Base-by-base conservation (phyloP, 2,888 invertebrate genomes). In the Pecten maximus region DNA sequence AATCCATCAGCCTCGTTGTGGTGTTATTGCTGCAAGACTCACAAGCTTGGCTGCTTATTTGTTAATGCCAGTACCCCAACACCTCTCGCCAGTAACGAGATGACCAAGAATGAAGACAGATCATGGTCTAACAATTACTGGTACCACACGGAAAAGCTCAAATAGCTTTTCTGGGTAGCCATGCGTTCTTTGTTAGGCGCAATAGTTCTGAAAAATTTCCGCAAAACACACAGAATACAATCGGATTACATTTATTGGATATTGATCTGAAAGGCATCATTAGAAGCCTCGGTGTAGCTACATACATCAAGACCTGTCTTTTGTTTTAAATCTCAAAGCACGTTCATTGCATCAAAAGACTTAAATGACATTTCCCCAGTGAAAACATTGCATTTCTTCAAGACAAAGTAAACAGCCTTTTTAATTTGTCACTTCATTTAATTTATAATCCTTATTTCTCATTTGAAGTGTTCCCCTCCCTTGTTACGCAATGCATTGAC, bases 51-150 rank as follows among this genome's bases (percentile, higher is more conserved):
- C 74, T 74, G 35, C 74, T 74, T 74, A 74, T 74, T 74, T 74
- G 74, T 74, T 74, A 74, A 28, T 74, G 74, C 74, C 74, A 74
- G 35, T 23, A 23, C 35, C 28, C 74, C 60, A 74, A 74, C 74
- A 74, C 35, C 74, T 74, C 74, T 74, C 74, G 74, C 74, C 74
- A 74, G 74, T 74, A 74, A 74, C 74, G 74, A 74, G 74, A 74
- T 74, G 74, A 74, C 74, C 74, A 35, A 6, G 74, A 74, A 74
- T 74, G 74, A 74, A 74, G 74, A 74, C 74, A 74, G 74, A 74
- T 74, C 74, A 74, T 74, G 35, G 74, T 35, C 35, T 35, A 8
- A 74, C 74, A 74, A 74, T 74, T 74, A 74, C 35, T 35, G 19
- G 35, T 15, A 74, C 28, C 74, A 74, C 35, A 35, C 74, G 35